Evolutionary conservation across 1,140 invertebrate genomes (phyloP), one percentile per base, ranked within the genome.

Genomic region (Penaeus indicus): DNA sequence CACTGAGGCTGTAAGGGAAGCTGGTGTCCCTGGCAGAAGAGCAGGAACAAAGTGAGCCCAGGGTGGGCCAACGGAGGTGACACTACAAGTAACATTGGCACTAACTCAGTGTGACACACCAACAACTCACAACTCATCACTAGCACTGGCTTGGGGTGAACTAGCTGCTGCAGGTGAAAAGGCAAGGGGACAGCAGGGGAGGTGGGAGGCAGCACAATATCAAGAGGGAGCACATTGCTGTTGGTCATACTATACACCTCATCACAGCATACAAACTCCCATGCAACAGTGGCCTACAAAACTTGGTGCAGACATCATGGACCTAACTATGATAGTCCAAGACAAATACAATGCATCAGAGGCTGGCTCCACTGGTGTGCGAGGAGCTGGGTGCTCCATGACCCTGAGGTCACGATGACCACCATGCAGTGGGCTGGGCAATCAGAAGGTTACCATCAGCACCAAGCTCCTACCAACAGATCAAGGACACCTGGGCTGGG

Each of bases 71-170:
- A 85, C 84, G 67, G 84, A 78, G 69, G 84, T 85, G 84, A 78
- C 54, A 85, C 84, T 75, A 78, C 84, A 85, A 78, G 25, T 84
- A 88, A 88, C 87, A 88, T 88, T 88, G 87, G 87, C 87, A 88
- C 87, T 88, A 88, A 88, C 81, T 88, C 69, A 88, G 82, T 83
- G 87, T 78, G 72, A 84, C 81, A 86, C 84, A 86, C 84, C 84
- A 82, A 88, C 86, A 88, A 88, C 87, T 88, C 87, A 88, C 87
- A 88, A 84, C 87, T 84, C 80, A 63, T 88, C 81, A 79, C 87
- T 88, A 88, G 81, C 87, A 88, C 79, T 83, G 87, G 87, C 87
- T 88, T 84, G 72, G 87, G 81, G 81, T 84, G 64, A 84, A 78
- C 87, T 88, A 84, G 87, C 87, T 84, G 87, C 69, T 77, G 81